Conservation (phyloP, 1,140 invertebrate species). For the Phortica variegata region DNA sequence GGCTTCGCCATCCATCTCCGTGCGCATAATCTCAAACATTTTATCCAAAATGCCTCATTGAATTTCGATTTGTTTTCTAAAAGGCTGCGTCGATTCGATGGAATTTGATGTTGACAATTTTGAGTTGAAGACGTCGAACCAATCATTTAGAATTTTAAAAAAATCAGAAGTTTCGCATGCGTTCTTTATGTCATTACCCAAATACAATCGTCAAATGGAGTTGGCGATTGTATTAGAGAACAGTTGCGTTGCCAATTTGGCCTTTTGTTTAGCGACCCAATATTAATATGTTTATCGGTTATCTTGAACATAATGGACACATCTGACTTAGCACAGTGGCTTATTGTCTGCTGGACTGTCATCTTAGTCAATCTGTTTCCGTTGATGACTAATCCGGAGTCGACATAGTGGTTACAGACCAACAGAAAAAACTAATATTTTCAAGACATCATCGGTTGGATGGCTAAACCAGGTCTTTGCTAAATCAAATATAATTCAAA, state of each 20-base stretch:
- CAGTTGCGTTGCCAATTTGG: slow-evolving; percentile 4
- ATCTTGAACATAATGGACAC: background rate
- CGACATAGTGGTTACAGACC: background rate
- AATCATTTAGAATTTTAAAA: slow-evolving; percentile 2
- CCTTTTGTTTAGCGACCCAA: slow-evolving; percentile 4
- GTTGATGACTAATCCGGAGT: slow-evolving; percentile 1
- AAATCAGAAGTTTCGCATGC: slow-evolving; percentile 12
- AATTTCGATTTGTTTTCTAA: slow-evolving; percentile 1
- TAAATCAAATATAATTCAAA: slow-evolving; percentile 6
- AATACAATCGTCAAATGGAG: slow-evolving; percentile 1
- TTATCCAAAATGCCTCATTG: background rate
- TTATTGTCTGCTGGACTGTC: no score
- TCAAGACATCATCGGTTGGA: background rate
- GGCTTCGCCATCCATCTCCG: background rate
- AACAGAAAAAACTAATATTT: background rate
- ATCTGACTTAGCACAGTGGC: background rate
- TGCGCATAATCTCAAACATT: background rate
- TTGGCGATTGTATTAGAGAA: slow-evolving; percentile 8
- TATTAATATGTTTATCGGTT: no score
- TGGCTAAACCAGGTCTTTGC: slow-evolving; percentile 8
- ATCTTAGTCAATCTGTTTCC: slow-evolving; percentile 4
- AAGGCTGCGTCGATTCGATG: slow-evolving; percentile 5
- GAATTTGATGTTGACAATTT: slow-evolving; percentile 5
- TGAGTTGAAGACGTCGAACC: slow-evolving; percentile 15
- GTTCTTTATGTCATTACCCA: slow-evolving; percentile 7